These are phyloP conservation scores for Micrasema longulum DNA, from an alignment of 1,140 invertebrate genomes.

Conservation along the genomic window DNA sequence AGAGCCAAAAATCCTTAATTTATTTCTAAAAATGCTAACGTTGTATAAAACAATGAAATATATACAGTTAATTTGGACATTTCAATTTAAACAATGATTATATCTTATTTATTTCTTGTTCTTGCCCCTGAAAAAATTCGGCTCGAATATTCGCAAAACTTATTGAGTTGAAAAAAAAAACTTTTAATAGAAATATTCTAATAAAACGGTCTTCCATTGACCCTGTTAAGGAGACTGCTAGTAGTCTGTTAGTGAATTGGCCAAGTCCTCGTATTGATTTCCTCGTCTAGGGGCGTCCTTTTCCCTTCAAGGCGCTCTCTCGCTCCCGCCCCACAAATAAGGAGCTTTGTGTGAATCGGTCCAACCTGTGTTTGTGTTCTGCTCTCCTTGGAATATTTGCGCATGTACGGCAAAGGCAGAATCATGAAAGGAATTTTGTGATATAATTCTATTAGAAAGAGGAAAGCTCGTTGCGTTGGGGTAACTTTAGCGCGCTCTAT, in stretches of 20 bases:
- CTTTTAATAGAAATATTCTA: too few relatives aligned
- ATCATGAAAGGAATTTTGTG: conserved; percentile 7
- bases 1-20: too few relatives aligned
- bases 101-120: too few relatives aligned
- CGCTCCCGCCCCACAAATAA: conserved; percentile 3
- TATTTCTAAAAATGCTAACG: too few relatives aligned
- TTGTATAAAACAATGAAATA: too few relatives aligned
- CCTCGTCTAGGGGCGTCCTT: conserved; percentile 13
- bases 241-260: conserved; percentile 37
- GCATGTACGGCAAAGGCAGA: not conserved
- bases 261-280: conserved; percentile 32
- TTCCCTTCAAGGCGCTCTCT: not conserved
- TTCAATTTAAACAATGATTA: too few relatives aligned
- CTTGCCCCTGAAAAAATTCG: too few relatives aligned
- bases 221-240: conserved; percentile 29
- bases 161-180: too few relatives aligned
- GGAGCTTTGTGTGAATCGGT: conserved; percentile 19
- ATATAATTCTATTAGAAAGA: conserved; percentile 14
- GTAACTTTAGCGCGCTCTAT: too few relatives aligned
- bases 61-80: too few relatives aligned
- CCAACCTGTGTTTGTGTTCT: conserved; percentile 17
- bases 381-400: conserved; percentile 4
- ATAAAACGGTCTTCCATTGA: not conserved
- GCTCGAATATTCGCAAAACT: too few relatives aligned
- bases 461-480: not conserved